Evolutionary conservation across 2,797 vertebrate genomes (phyloP).

Genomic region (Borostomias antarcticus): DNA sequence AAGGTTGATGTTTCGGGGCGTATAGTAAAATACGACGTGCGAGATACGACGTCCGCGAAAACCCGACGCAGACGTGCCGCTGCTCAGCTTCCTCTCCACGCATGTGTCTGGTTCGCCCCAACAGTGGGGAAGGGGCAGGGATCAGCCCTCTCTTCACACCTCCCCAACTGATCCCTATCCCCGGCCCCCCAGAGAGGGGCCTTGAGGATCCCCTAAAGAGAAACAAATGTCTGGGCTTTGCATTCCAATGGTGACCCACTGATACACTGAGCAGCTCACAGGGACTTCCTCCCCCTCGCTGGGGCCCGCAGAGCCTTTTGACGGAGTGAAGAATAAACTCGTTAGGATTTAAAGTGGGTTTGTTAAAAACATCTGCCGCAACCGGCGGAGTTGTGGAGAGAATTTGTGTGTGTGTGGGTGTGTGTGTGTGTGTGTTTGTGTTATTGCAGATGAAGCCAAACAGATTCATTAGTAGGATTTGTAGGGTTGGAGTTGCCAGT

Average conservation of each 20-base stretch:
- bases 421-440: neutral
- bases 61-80: no score
- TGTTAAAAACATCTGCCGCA: constrained; percentile 2
- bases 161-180: neutral
- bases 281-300: neutral
- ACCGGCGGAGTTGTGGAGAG: neutral
- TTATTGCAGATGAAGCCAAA: no score
- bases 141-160: neutral
- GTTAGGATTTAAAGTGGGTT: neutral
- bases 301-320: neutral
- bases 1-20: no score
- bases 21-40: no score
- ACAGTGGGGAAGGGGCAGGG: no score
- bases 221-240: constrained; percentile 8
- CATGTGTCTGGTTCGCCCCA: no score
- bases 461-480: no score
- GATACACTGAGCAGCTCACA: constrained; percentile 13
- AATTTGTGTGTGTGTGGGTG: neutral
- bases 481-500: no score
- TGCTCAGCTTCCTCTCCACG: no score
- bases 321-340: constrained; percentile 7
- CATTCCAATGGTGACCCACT: constrained; percentile 13
- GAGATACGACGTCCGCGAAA: no score
- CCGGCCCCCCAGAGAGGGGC: neutral
- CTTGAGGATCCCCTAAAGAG: neutral